A percentile compares a stretch with the other conserved stretches of the same genome.
Evolutionary conservation across 1,140 invertebrate genomes (phyloP).

Genomic region (Ectropis grisescens): DNA sequence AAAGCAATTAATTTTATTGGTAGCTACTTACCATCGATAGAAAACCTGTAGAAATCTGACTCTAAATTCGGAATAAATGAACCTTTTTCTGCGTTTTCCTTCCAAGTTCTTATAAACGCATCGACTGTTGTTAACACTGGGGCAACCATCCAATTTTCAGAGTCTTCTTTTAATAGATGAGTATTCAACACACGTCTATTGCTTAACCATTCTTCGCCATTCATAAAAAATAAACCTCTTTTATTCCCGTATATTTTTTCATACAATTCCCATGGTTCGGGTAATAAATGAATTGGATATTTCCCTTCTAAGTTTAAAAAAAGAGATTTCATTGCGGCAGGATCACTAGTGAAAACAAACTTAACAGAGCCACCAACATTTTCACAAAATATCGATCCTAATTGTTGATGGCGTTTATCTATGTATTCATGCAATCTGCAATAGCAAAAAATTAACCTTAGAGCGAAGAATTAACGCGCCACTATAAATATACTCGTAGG

Average conservation of each 20-base stretch:
- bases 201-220: constrained; percentile 83
- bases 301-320: constrained; percentile 81
- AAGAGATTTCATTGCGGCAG: constrained; percentile 77
- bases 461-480: too few relatives aligned
- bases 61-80: constrained; percentile 71
- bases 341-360: constrained; percentile 80
- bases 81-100: constrained; percentile 20
- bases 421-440: constrained; percentile 76
- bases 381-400: constrained; percentile 84
- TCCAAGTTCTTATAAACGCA: constrained; percentile 63
- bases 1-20: too few relatives aligned
- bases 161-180: constrained; percentile 73
- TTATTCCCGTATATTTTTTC: constrained; percentile 78
- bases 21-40: constrained; percentile 75
- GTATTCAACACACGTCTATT: constrained; percentile 81
- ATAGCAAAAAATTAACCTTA: too few relatives aligned
- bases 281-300: constrained; percentile 83
- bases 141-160: constrained; percentile 51
- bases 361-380: constrained; percentile 74
- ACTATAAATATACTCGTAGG: too few relatives aligned
- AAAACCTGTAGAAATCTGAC: constrained; percentile 80
- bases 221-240: constrained; percentile 90
- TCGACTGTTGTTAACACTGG: constrained; percentile 68
- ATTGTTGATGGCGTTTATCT: constrained; percentile 76
- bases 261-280: constrained; percentile 86